Evolutionary conservation across 2,888 invertebrate species (phyloP), one percentile per base, ranked within the genome.

Genomic region (Alcis repandata): DNA sequence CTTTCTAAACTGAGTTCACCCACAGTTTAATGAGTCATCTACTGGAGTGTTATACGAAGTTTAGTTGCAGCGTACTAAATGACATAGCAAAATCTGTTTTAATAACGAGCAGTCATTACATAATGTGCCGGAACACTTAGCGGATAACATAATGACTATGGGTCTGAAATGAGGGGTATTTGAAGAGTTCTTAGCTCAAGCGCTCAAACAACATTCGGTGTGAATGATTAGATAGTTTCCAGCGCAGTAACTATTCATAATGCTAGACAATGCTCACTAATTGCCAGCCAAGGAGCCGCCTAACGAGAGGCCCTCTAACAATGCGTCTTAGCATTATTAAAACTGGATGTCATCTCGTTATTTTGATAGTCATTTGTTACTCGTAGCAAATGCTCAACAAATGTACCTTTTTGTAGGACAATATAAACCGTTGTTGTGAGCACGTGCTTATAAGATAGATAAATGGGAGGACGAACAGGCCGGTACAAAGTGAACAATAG

Each of bases 211-310:
- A 73, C 71, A 70, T 70, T 46, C 22, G 53, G 45, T 80, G 71
- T 73, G 74, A 77, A 79, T 86, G 86, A 86, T 80, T 80, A 69
- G 77, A 71, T 77, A 74, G 69, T 83, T 84, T 80, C 69, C 66
- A 75, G 74, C 78, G 76, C 77, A 68, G 73, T 73, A 75, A 76
- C 78, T 80, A 79, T 79, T 82, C 79, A 79, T 76, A 77, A 80
- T 75, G 67, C 70, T 77, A 85, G 74, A 88, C 84, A 88, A 87
- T 83, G 78, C 76, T 70, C 69, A 71, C 80, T 86, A 85, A 89
- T 88, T 85, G 79, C 77, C 76, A 70, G 68, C 76, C 73, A 76
- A 78, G 77, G 70, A 78, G 78, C 79, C 77, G 68, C 72, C 73
- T 77, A 75, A 79, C 76, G 71, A 78, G 77, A 70, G 75, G 77